phyloP scores from a whole-genome alignment of 2,113 vertebrate genomes.

The Pongo pygmaeus region DNA sequence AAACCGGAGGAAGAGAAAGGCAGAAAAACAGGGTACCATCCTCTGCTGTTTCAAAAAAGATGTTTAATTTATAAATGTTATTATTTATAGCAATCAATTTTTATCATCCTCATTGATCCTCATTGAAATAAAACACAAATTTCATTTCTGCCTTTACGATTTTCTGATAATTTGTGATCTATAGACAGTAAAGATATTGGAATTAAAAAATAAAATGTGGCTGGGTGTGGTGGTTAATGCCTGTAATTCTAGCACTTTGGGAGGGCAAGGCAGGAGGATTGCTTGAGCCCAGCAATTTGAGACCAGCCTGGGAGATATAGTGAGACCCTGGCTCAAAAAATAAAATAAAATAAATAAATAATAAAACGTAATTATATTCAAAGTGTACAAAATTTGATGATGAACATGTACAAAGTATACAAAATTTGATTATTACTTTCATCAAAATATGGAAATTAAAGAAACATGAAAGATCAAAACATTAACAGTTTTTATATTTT shows the following conservation, averaged over 20 bases:
- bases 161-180: neutral
- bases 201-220: neutral
- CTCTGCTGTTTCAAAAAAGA: neutral
- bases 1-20: neutral
- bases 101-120: neutral
- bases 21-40: neutral
- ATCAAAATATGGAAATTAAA: conserved; percentile 12
- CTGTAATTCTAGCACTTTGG: too few species aligned
- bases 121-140: neutral
- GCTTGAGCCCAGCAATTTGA: too few species aligned
- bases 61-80: neutral
- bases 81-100: neutral
- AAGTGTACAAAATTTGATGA: neutral
- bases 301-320: too few species aligned
- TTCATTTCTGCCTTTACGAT: neutral
- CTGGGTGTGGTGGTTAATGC: too few species aligned
- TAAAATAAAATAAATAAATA: neutral
- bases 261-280: too few species aligned
- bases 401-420: neutral
- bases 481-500: neutral
- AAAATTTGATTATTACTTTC: neutral
- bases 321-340: too few species aligned
- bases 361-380: neutral
- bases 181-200: neutral
- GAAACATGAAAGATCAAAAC: neutral